These are phyloP conservation scores for Syngnathus scovelli DNA, from an alignment of 2,113 vertebrate species.

Conservation along the genomic window DNA sequence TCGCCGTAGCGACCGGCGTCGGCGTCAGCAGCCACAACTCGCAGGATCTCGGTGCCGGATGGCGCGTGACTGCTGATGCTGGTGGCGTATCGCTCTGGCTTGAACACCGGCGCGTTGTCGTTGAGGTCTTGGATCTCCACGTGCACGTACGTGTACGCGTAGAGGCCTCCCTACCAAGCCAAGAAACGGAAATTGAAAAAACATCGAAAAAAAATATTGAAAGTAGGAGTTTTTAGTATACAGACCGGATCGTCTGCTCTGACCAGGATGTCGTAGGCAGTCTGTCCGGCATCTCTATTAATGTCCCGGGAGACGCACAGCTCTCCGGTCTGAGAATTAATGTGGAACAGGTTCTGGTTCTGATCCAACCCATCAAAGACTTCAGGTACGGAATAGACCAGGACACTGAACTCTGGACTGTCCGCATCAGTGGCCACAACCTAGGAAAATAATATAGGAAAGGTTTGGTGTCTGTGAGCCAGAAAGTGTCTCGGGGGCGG, in stretches of 20 bases:
- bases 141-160: constrained; percentile 84
- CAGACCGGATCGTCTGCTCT: constrained; percentile 88
- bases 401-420: constrained; percentile 71
- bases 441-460: constrained; percentile 50
- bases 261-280: constrained; percentile 79
- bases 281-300: constrained; percentile 78
- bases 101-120: constrained; percentile 84
- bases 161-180: constrained; percentile 82
- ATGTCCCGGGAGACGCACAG: constrained; percentile 84
- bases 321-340: constrained; percentile 73
- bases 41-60: constrained; percentile 81
- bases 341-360: constrained; percentile 73
- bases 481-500: too few relatives aligned
- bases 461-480: neutral
- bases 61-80: constrained; percentile 79
- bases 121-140: constrained; percentile 88
- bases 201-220: neutral
- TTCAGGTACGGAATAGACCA: constrained; percentile 79
- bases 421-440: constrained; percentile 84
- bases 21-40: constrained; percentile 79
- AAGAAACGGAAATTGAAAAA: neutral
- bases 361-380: constrained; percentile 76
- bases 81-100: constrained; percentile 72
- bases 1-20: constrained; percentile 77
- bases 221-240: neutral